These are phyloP conservation scores for Indicator maculatus DNA, from an alignment of 2,113 vertebrate genomes.

Conservation along the genomic window DNA sequence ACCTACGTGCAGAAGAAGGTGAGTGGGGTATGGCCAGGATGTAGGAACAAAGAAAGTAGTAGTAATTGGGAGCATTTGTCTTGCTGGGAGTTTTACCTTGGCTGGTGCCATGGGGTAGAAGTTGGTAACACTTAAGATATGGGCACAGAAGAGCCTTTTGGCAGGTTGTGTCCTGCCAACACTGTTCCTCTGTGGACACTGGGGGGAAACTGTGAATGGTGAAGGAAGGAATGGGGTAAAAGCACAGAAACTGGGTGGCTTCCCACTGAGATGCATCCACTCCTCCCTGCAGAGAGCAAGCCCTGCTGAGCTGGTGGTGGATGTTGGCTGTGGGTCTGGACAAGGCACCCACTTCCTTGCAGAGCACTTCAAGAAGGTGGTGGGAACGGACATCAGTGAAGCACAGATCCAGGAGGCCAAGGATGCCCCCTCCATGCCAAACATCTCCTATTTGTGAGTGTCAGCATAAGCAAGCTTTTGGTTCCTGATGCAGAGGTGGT, in stretches of 20 bases:
- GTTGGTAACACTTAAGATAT: background rate
- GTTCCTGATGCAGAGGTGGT: rapidly evolving
- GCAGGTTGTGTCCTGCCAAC: rapidly evolving
- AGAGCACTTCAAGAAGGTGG: conserved; percentile 76
- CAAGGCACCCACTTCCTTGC: conserved; percentile 80
- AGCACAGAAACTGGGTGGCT: rapidly evolving
- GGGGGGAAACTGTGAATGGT: background rate
- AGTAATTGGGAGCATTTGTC: background rate
- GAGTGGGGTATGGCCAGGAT: background rate
- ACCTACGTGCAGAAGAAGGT: conserved; percentile 81
- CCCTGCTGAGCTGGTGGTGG: conserved; percentile 75
- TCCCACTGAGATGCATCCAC: rapidly evolving
- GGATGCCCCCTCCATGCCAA: conserved; percentile 27
- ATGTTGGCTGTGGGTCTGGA: conserved; percentile 86
- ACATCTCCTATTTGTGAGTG: conserved; percentile 81
- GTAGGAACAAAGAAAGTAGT: background rate
- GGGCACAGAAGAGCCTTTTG: background rate
- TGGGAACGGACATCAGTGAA: conserved; percentile 82
- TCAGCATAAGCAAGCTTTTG: rapidly evolving
- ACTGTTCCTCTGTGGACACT: background rate
- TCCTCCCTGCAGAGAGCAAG: conserved; percentile 30
- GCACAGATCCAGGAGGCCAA: conserved; percentile 81
- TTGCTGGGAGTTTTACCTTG: background rate
- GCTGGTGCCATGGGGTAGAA: background rate
- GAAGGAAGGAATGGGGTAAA: background rate